Evolutionary conservation across 2,113 vertebrate species (phyloP).

Genomic region (Pachypanchax playfairii): DNA sequence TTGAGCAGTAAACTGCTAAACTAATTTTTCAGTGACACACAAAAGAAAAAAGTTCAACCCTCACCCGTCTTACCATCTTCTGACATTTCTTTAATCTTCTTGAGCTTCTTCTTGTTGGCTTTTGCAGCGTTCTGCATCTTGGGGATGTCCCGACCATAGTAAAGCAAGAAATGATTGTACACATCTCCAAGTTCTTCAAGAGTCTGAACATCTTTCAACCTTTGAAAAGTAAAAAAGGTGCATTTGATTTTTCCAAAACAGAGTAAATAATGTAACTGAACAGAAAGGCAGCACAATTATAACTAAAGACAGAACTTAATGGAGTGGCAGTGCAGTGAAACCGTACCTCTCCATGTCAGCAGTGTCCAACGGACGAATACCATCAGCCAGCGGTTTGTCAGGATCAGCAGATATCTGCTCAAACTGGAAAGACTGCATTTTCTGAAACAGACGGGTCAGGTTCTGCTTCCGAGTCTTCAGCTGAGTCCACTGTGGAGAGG

Average conservation of each 20-base stretch:
- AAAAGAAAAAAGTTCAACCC: too few relatives aligned
- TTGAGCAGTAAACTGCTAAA: neutral
- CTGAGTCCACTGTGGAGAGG: constrained; percentile 89
- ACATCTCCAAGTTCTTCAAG: constrained; percentile 95
- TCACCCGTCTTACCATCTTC: constrained; percentile 79
- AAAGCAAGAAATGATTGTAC: constrained; percentile 97
- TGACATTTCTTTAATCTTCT: constrained; percentile 90
- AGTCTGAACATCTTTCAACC: constrained; percentile 96
- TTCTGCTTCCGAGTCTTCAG: constrained; percentile 96
- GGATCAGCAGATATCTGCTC: constrained; percentile 98
- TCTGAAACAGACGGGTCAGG: constrained; percentile 93
- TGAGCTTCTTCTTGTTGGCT: constrained; percentile 88
- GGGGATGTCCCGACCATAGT: constrained; percentile 97
- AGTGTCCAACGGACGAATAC: constrained; percentile 93
- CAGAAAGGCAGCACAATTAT: neutral
- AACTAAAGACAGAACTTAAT: neutral
- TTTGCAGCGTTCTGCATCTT: constrained; percentile 98
- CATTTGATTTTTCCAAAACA: neutral
- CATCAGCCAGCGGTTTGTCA: constrained; percentile 96
- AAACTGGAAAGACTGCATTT: constrained; percentile 98
- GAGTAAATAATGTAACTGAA: too few relatives aligned
- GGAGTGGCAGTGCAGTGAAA: neutral
- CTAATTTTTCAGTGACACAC: neutral
- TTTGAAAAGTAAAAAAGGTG: constrained; percentile 38
- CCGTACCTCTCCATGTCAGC: constrained; percentile 93